Evolutionary conservation across 2,888 invertebrate genomes (phyloP).

Genomic region (Apeira syringaria): DNA sequence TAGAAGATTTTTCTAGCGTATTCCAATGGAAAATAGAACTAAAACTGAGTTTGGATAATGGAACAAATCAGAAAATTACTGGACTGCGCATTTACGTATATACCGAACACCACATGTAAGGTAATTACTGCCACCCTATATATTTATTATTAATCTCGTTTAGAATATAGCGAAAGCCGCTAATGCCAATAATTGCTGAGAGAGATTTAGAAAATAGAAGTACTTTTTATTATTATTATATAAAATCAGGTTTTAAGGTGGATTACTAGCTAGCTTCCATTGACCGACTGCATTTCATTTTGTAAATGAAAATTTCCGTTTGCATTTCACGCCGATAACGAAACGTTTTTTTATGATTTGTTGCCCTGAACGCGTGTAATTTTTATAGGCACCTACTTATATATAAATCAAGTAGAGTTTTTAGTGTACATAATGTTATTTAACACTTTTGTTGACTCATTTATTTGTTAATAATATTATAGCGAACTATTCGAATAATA

Average conservation of each 20-base stretch:
- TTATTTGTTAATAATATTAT: constrained; percentile 62
- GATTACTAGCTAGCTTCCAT: constrained; percentile 24
- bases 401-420: constrained; percentile 38
- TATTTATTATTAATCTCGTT: too few species aligned
- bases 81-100: too few species aligned
- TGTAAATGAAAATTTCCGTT: constrained; percentile 28
- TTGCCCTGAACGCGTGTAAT: constrained; percentile 34
- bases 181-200: too few species aligned
- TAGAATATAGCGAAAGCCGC: too few species aligned
- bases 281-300: constrained; percentile 32
- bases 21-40: too few species aligned
- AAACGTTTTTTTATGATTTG: constrained; percentile 42
- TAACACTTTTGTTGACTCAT: constrained; percentile 63
- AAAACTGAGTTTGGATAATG: too few species aligned
- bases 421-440: constrained; percentile 73
- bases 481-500: constrained; percentile 58
- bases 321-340: constrained; percentile 48
- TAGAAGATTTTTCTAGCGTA: too few species aligned
- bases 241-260: constrained; percentile 17
- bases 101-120: too few species aligned
- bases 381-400: constrained; percentile 20
- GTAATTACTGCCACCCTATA: too few species aligned
- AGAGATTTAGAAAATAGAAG: too few species aligned
- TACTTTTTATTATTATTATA: too few species aligned
- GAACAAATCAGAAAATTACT: too few species aligned